Percentiles rank a stretch among this genome's conserved stretches.
Conservation (phyloP, 2,113 vertebrate genomes). For the Emberiza fucata region DNA sequence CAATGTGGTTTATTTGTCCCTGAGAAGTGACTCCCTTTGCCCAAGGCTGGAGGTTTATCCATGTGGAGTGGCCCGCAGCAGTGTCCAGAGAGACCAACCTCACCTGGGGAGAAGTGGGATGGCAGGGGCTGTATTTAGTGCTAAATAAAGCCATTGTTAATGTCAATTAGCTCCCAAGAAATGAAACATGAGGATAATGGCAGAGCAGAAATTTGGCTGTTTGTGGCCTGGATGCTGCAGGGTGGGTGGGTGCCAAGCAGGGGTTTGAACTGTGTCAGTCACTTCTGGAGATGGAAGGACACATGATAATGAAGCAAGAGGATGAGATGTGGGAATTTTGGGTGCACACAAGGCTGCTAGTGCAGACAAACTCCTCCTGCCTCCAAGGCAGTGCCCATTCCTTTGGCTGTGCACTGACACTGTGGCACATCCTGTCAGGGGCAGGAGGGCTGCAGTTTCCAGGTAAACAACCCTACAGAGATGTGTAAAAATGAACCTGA, state of each 20-base stretch:
- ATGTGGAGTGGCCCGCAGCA: not conserved
- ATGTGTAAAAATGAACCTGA: not conserved
- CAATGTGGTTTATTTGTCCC: not conserved
- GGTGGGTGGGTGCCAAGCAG: not conserved
- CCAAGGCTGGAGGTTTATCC: not conserved
- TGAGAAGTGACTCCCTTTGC: not conserved
- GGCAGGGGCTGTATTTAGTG: not conserved
- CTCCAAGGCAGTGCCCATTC: not conserved
- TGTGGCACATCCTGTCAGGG: accelerated
- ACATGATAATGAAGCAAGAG: not conserved
- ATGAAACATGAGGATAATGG: not conserved
- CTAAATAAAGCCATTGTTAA: not conserved
- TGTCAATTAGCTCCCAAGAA: not conserved
- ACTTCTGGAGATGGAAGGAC: not conserved
- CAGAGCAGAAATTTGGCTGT: not conserved
- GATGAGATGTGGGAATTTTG: not conserved
- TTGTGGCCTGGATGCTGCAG: not conserved
- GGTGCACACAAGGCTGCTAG: not conserved
- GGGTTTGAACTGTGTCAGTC: not conserved
- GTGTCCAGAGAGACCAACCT: not conserved
- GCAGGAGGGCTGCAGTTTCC: not conserved
- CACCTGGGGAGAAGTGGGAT: not conserved
- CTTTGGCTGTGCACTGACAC: not conserved
- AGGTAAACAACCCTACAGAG: not conserved
- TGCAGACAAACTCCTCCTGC: not conserved